A percentile compares a stretch with the other conserved stretches of the same genome.
Conservation (phyloP, 2,113 vertebrate genomes). For the Ceratotherium simum region DNA sequence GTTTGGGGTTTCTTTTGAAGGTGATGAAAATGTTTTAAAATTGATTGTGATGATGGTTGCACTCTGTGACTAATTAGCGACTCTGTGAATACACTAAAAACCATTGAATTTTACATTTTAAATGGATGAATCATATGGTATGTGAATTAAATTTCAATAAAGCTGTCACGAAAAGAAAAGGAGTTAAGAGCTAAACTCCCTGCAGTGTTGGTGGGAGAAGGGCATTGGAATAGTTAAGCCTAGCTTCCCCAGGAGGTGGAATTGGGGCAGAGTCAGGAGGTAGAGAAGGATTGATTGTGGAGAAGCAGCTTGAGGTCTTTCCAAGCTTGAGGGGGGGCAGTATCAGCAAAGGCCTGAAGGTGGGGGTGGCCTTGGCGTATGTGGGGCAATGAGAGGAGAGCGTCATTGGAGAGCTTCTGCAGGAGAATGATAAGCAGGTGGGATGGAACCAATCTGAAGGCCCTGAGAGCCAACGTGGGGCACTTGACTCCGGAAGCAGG, state of each 20-base stretch:
- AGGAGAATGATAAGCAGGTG: neutral
- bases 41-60: neutral
- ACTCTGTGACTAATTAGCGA: neutral
- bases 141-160: neutral
- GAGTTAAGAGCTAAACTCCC: neutral
- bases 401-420: neutral
- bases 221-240: neutral
- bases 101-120: neutral
- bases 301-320: neutral
- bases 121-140: neutral
- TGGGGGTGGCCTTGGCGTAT: neutral
- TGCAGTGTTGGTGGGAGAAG: neutral
- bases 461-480: neutral
- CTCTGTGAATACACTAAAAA: neutral
- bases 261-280: fast-evolving
- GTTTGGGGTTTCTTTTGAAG: neutral
- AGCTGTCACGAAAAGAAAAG: neutral
- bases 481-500: neutral
- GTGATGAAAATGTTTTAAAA: neutral
- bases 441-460: neutral
- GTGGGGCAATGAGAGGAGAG: too few species aligned
- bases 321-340: neutral
- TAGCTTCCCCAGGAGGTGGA: neutral
- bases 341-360: neutral
- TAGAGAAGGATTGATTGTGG: neutral